Base-by-base conservation (phyloP, 2,113 vertebrate species). In the Perognathus longimembris region DNA sequence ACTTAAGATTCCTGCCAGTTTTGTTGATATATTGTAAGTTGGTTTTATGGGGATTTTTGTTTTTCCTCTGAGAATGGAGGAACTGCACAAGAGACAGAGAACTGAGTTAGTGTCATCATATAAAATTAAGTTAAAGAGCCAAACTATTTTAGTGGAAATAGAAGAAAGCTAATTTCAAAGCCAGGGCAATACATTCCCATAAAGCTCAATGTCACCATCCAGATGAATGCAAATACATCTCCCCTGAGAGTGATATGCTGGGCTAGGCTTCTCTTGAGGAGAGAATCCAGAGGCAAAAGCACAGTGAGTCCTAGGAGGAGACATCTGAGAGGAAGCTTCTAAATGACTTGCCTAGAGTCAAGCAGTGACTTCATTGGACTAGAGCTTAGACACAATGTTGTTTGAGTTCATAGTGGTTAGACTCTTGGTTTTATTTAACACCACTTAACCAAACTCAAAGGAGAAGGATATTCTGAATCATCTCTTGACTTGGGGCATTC, bases 1-100 rank as follows among this genome's bases (percentile, higher is more conserved):
- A 91, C 97, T 97, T 97, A 96, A 97, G 92, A 92, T 84, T 97
- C 93, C 92, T 85, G 95, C 97, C 97, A 97, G 81, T 96, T 96
- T 85, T 97, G 57, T 54, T 96, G 95, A 96, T 95, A 7, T 88
- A 85, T 92, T 96, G 71, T 88, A 97, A 97, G 97, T 96, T 97
- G 91, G 95, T 96, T 97, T 95, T 95, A 73, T 94, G 88, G 94
- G 6, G 94, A 93, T 26, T 40, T 71, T 90, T 96, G n/a, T n/a
- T n/a, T 82, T 76, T 74, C 79, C 30, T 57, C 12, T 67, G 38
- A 70, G 40, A 82, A 95, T 95, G 90, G 30, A 81, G 78, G 28
- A 71, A 59, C 61, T 84, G 67, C 95, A 73, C 14, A 83, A 66
- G 21, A 88, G 81, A 67, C 59, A 81, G 79, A 94, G 36, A 87